A percentile compares a stretch with the other conserved stretches of the same genome.
phyloP scores from a whole-genome alignment of 2,888 invertebrate species.

The Oscheius onirici region DNA sequence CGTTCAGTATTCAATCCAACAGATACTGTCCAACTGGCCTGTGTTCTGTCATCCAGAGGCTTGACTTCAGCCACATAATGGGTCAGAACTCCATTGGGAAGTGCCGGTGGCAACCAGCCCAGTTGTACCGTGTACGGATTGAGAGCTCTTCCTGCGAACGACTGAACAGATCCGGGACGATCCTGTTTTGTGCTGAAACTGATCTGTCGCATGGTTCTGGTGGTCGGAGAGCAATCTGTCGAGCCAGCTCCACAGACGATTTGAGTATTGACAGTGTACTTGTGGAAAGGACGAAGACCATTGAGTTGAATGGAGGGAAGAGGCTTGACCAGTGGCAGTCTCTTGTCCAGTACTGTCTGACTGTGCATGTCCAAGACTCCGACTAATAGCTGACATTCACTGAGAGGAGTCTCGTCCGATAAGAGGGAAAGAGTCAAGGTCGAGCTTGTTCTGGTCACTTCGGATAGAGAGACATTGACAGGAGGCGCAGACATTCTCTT shows the following conservation, averaged over 20 bases:
- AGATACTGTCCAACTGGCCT: constrained; percentile 51
- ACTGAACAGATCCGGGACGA: constrained; percentile 62
- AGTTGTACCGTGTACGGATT: constrained; percentile 67
- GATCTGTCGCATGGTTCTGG: constrained; percentile 55
- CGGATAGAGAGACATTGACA: constrained; percentile 56
- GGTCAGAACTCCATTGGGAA: constrained; percentile 67
- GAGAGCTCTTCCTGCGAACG: constrained; percentile 44
- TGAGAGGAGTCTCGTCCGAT: constrained; percentile 8
- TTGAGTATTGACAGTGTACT: constrained; percentile 63
- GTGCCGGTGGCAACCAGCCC: constrained; percentile 61
- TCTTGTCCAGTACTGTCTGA: constrained; percentile 58
- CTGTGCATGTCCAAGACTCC: constrained; percentile 61
- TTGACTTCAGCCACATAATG: constrained; percentile 58
- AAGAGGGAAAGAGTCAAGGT: constrained; percentile 33
- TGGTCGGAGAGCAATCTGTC: constrained; percentile 50
- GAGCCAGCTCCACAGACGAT: constrained; percentile 37
- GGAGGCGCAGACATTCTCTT: constrained; percentile 62
- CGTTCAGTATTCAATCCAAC: constrained; percentile 49
- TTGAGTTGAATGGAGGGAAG: constrained; percentile 56
- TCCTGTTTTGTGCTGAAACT: constrained; percentile 64
- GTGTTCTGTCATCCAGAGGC: constrained; percentile 24
- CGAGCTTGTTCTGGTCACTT: constrained; percentile 50
- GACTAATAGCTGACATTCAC: constrained; percentile 60
- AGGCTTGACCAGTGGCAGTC: constrained; percentile 39
- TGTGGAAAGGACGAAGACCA: constrained; percentile 66